These are phyloP conservation scores for Halichoerus grypus DNA, from an alignment of 2,113 vertebrate genomes.

Conservation along the genomic window DNA sequence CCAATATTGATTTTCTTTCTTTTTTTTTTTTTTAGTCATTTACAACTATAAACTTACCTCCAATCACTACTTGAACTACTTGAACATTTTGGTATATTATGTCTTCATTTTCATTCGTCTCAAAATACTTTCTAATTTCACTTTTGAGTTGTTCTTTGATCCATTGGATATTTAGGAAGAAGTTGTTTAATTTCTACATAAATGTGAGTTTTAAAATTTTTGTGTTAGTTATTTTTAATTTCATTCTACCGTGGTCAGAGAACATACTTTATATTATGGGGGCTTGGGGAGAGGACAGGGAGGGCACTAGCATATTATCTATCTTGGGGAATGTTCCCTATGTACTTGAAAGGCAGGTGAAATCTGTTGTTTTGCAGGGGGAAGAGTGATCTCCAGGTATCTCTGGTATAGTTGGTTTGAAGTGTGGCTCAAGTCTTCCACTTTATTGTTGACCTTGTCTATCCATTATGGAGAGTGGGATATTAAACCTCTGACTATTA, in stretches of 20 bases:
- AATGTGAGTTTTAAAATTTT: neutral
- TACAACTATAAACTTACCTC: neutral
- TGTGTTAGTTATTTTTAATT: neutral
- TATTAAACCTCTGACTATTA: neutral
- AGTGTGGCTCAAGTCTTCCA: neutral
- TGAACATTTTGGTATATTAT: neutral
- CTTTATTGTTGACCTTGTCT: neutral
- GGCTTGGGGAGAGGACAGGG: neutral
- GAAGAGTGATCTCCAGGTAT: neutral
- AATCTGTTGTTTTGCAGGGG: neutral
- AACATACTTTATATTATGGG: neutral
- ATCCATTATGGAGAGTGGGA: neutral
- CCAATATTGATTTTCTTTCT: neutral
- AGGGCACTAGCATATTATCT: neutral
- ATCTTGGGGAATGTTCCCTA: neutral
- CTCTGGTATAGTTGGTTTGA: neutral
- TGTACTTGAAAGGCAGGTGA: neutral
- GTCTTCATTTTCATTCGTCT: neutral
- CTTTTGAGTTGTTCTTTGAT: neutral
- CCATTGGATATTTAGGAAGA: neutral
- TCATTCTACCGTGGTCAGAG: neutral
- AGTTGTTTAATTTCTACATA: neutral
- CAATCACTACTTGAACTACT: neutral
- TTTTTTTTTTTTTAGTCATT: neutral
- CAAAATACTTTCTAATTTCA: constrained; percentile 11